Evolutionary conservation across 2,113 vertebrate genomes (phyloP).

Genomic region (Danionella cerebrum): DNA sequence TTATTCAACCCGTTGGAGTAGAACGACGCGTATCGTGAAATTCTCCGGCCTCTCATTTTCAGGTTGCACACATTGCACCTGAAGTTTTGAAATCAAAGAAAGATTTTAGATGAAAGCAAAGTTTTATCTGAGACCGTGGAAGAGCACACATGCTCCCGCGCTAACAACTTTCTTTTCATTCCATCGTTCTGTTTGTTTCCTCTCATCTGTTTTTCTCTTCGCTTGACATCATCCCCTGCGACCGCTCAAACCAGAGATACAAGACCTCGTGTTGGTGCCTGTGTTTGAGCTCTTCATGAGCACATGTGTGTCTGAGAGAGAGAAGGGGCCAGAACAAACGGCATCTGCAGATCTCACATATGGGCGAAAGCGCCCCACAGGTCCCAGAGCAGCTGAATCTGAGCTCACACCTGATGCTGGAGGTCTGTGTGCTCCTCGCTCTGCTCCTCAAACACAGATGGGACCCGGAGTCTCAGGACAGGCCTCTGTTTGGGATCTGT

Average conservation of each 20-base stretch:
- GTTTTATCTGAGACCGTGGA: not conserved
- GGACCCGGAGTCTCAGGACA: slow-evolving; percentile 19
- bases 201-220: slow-evolving; percentile 39
- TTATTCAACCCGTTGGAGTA: too few species aligned
- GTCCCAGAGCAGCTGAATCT: slow-evolving; percentile 57
- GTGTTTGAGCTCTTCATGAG: slow-evolving; percentile 32
- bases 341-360: slow-evolving; percentile 41
- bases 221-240: slow-evolving; percentile 40
- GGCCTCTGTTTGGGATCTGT: slow-evolving; percentile 25
- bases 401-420: slow-evolving; percentile 61
- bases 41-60: too few species aligned
- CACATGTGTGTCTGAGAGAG: slow-evolving; percentile 37
- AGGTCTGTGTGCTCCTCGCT: slow-evolving; percentile 7
- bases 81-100: too few species aligned
- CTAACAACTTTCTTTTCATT: slow-evolving; percentile 24
- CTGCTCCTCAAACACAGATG: slow-evolving; percentile 26
- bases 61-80: too few species aligned
- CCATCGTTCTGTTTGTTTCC: not conserved
- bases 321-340: slow-evolving; percentile 53
- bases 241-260: slow-evolving; percentile 19
- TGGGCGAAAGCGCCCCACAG: slow-evolving; percentile 32
- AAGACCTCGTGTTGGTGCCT: slow-evolving; percentile 32
- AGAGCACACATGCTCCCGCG: not conserved
- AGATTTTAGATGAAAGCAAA: too few species aligned
- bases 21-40: too few species aligned